Evolutionary conservation across 2,113 vertebrate species (phyloP), one percentile per base, ranked within the genome.

Genomic region (Trematocara marginatum): DNA sequence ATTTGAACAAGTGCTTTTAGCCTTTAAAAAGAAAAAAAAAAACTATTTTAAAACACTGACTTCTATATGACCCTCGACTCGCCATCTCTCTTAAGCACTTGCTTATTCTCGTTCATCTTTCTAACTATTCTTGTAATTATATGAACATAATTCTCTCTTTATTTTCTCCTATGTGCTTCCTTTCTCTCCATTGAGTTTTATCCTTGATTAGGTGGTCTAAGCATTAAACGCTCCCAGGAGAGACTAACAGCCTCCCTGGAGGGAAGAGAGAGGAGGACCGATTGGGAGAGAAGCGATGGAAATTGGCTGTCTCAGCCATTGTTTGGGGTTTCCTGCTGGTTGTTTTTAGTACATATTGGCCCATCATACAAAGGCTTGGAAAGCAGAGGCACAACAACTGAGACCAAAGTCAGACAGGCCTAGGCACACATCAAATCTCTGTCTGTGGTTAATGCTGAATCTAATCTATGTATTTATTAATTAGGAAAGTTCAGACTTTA

Each of bases 291-390:
- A 18, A 31, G 38, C 5, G 54, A 49, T 71, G 69, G 76, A 88
- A 57, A 89, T 57, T 4, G 69, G 49, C 82, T 83, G 80, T 69
- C 54, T 26, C 15, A 49, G 80, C 51, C 49, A 92, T 90, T 95
- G 93, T 94, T 90, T 85, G 80, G 61, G 0, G 81, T 86, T 94
- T 95, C 89, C 94, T 94, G 91, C 64, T 47, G 40, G 51, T 79
- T 91, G 89, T 89, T 92, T 92, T 84, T 38, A 56, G 89, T 86
- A 87, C 86, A 90, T 52, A 35, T 31, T 61, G 84, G 78, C 42
- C 40, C 7, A 35, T 82, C 23, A 47, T n/a, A 80, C 81, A 91
- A 82, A 83, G 42, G 35, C 78, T 10, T 76, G 80, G 78, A 88
- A 82, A 82, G 59, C 29, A 64, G 38, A 80, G 5, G 49, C 61